Evolutionary conservation across 1,140 invertebrate genomes (phyloP), one percentile per base, ranked within the genome.

Genomic region (Camponotus pennsylvanicus): DNA sequence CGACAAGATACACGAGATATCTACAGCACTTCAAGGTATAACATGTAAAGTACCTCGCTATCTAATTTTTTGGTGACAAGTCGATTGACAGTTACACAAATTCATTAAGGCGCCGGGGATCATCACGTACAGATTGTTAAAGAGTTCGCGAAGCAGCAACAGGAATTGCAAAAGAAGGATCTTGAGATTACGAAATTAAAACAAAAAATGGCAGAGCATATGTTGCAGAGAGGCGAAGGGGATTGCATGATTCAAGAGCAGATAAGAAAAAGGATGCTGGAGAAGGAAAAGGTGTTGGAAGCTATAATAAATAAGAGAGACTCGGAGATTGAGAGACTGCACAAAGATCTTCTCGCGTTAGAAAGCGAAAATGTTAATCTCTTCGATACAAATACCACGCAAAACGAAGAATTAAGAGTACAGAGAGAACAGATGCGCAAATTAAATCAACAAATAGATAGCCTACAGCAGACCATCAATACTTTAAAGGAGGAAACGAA

Each of bases 11-110:
- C 32, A 86, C 52, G 66, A 75, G 32, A 82, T 92, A 71, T 82
- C 67, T 21, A 49, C 37, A 34, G 55, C n/a, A 5, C 42, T 92
- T 57, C 79, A 90, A 91, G 89, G 91, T 91, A 88, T 45, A 55
- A 61, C 9, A 8, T 37, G 0, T 40, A 52, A 42, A 55, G 7
- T 63, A 63, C 37, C 6, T 42, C 37, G 21, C 27, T 27, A 27
- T 2, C 21, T 49, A 27, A 1, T 34, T 37, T 15, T 3, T 40
- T 27, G 13, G 2, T 11, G 40, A 52, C 18, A 27, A 6, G 6
- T 49, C 6, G 18, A 5, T 66, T 52, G 40, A 32, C 63, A 59
- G 32, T 61, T 11, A 15, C 37, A 40, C 86, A 73, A 76, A 40
- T 57, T 40, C 18, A 0, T 73, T 49, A 49, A 90, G 87, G 77